Conservation (phyloP, 2,888 invertebrate genomes). For the Lepidochrysops patricia region DNA sequence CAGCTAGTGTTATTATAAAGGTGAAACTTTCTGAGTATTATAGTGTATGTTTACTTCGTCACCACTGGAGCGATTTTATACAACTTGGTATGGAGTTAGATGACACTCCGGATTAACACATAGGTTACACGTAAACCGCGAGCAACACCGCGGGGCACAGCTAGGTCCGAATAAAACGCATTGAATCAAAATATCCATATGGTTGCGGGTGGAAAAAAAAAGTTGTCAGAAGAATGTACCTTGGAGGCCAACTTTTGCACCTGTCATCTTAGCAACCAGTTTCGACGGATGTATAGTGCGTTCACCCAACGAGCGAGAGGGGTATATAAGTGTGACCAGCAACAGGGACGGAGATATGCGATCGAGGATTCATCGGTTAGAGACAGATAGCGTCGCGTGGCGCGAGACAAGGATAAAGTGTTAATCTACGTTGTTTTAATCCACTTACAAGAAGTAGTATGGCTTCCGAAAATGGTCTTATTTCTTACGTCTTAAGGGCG, state of each 20-base stretch:
- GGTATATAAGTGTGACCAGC: constrained; percentile 35
- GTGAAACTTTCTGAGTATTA: no score
- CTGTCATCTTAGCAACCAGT: constrained; percentile 54
- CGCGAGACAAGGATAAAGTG: constrained; percentile 37
- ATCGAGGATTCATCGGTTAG: constrained; percentile 17
- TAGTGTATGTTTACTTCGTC: no score
- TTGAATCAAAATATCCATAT: not conserved
- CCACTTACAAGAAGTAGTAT: constrained; percentile 46
- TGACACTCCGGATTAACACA: no score
- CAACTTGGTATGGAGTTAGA: no score
- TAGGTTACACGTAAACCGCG: no score
- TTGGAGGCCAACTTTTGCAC: constrained; percentile 47
- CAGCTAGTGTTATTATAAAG: no score
- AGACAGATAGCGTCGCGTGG: constrained; percentile 48
- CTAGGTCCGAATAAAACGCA: no score
- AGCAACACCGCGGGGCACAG: no score
- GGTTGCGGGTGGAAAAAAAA: constrained; percentile 26
- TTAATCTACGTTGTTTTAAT: constrained; percentile 42
- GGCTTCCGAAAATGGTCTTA: constrained; percentile 23
- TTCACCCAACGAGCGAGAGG: constrained; percentile 46
- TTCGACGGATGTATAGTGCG: constrained; percentile 54
- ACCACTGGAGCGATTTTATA: no score
- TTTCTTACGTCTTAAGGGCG: constrained; percentile 14
- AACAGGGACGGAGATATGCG: constrained; percentile 21
- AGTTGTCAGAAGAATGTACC: constrained; percentile 51